Percentiles rank a stretch among this genome's conserved stretches.
Conservation (phyloP, 2,797 vertebrate species). For the Carcharodon carcharias region DNA sequence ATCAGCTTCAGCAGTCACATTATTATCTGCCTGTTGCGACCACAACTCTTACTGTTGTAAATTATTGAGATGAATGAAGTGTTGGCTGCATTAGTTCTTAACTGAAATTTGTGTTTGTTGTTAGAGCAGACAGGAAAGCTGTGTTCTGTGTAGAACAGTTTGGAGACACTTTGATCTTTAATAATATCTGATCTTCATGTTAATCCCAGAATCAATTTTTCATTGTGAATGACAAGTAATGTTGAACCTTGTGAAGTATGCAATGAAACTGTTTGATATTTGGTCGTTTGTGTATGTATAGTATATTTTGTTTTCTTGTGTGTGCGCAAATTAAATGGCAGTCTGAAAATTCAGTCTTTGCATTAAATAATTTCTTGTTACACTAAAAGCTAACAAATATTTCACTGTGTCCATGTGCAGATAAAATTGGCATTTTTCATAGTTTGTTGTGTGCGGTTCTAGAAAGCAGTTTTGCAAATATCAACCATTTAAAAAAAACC, state of each 20-base stretch:
- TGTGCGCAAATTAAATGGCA: conserved; percentile 20
- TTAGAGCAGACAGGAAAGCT: not conserved
- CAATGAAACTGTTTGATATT: not conserved
- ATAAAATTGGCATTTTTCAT: not conserved
- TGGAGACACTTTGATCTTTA: not conserved
- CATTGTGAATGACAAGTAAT: not conserved
- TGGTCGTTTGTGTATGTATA: not conserved
- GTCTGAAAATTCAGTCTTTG: not conserved
- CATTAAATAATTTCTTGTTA: not conserved
- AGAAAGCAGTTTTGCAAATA: not conserved
- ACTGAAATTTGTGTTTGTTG: not conserved
- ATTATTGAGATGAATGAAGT: not conserved
- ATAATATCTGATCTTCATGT: not conserved
- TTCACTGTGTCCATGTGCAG: not conserved
- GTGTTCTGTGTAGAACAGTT: not conserved
- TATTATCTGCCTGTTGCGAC: not conserved
- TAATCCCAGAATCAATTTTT: not conserved
- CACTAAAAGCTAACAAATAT: not conserved
- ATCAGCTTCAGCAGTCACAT: not conserved
- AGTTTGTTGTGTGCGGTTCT: not conserved
- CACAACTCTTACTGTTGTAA: not conserved
- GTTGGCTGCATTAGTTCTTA: not conserved
- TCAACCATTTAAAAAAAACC: not conserved
- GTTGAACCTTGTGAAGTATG: not conserved
- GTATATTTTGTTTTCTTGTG: not conserved